Conservation (phyloP, 2,797 vertebrate genomes). For the Pseudochirops cupreus region DNA sequence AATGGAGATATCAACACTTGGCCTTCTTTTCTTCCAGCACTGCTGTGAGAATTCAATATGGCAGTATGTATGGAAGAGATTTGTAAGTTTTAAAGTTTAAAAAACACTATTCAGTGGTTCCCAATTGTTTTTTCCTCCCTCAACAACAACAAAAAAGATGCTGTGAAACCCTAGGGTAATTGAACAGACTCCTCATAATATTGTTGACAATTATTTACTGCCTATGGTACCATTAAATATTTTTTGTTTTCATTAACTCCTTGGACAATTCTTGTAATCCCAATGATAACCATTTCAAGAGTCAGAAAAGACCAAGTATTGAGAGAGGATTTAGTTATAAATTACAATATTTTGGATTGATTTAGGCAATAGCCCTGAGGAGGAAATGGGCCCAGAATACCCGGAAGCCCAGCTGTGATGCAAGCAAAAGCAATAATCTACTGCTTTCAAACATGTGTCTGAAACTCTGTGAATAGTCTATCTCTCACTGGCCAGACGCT, state of each 20-base stretch:
- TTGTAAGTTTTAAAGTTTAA: neutral
- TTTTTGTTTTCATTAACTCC: neutral
- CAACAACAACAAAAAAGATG: neutral
- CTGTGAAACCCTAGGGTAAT: neutral
- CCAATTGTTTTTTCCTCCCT: neutral
- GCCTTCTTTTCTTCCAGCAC: neutral
- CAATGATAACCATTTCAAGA: neutral
- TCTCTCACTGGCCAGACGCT: neutral
- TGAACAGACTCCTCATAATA: neutral
- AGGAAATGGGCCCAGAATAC: conserved; percentile 48
- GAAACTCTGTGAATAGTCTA: neutral
- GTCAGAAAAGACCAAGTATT: neutral
- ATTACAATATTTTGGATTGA: neutral
- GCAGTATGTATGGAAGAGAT: neutral
- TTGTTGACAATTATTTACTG: neutral
- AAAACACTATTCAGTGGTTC: neutral
- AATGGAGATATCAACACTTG: neutral
- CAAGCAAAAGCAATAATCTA: neutral
- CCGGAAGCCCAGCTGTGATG: neutral
- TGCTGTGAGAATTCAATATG: neutral
- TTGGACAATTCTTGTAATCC: neutral
- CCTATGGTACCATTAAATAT: neutral
- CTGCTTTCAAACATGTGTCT: neutral
- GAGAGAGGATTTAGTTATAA: neutral
- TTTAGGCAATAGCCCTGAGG: conserved; percentile 35